Percentiles rank a stretch among this genome's conserved stretches.
These are phyloP conservation scores for Chionomys nivalis DNA, from an alignment of 2,113 vertebrate species.

Conservation along the genomic window DNA sequence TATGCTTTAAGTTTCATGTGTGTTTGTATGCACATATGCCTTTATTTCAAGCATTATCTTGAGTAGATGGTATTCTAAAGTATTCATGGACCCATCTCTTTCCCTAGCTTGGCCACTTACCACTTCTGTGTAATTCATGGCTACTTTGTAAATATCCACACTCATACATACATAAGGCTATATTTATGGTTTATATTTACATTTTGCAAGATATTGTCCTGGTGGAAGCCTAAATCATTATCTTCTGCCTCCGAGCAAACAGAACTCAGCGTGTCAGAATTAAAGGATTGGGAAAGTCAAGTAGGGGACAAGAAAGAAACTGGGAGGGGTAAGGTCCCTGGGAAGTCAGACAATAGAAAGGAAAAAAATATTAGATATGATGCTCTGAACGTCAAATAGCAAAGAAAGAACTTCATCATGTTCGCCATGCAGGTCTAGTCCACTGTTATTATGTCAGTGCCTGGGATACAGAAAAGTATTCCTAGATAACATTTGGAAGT, in stretches of 20 bases:
- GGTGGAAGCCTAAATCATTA: neutral
- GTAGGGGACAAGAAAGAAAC: neutral
- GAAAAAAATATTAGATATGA: neutral
- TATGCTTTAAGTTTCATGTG: neutral
- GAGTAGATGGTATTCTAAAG: neutral
- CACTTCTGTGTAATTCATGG: neutral
- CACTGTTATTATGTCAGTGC: neutral
- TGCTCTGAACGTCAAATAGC: neutral
- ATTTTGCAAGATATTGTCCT: neutral
- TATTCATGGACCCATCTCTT: neutral
- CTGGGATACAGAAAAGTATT: neutral
- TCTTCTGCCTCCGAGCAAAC: neutral
- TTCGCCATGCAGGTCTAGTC: neutral
- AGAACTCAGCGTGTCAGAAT: neutral
- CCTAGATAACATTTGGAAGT: neutral
- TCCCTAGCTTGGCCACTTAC: neutral
- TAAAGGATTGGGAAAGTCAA: neutral
- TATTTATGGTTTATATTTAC: neutral
- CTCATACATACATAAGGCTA: neutral
- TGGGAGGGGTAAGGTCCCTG: neutral
- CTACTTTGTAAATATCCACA: neutral
- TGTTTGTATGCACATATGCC: neutral
- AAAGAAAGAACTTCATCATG: neutral
- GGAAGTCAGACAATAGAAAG: neutral
- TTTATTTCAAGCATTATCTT: neutral